These are phyloP conservation scores for Galerucella nymphaeae DNA, from an alignment of 2,888 invertebrate genomes.

Conservation along the genomic window DNA sequence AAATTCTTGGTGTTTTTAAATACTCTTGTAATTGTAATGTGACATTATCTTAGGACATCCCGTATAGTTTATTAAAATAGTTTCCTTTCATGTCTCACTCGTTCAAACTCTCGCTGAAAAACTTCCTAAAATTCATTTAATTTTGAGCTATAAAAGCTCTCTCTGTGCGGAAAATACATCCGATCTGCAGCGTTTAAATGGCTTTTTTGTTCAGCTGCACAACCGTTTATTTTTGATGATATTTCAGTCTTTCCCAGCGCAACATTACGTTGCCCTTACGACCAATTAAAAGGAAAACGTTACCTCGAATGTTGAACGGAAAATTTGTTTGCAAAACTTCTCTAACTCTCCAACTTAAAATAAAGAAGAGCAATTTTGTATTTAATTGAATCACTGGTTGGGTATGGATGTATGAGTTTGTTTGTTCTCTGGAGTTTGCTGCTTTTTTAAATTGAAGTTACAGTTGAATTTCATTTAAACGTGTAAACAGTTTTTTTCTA, in stretches of 20 bases:
- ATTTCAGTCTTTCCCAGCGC: background rate
- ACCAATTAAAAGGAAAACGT: constrained; percentile 8
- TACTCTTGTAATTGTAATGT: too few relatives aligned
- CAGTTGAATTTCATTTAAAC: too few relatives aligned
- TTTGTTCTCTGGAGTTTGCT: background rate
- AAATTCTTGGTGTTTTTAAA: too few relatives aligned
- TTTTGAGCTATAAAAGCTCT: background rate
- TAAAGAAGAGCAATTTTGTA: background rate
- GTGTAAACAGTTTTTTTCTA: too few relatives aligned
- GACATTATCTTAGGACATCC: too few relatives aligned
- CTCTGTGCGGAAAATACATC: background rate
- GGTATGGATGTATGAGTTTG: too few relatives aligned
- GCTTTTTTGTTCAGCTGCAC: constrained; percentile 7
- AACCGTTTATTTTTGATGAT: constrained; percentile 1
- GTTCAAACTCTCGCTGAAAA: background rate
- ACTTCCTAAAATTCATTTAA: background rate
- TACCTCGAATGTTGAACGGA: constrained; percentile 1
- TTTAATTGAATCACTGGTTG: background rate
- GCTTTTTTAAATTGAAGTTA: too few relatives aligned
- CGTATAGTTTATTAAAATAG: too few relatives aligned
- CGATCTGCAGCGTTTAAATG: constrained; percentile 3
- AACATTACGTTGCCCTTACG: background rate
- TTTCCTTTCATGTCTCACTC: too few relatives aligned
- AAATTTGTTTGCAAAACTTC: background rate
- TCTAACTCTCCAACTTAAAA: background rate